Percentiles rank a stretch among this genome's conserved stretches.
These are phyloP conservation scores for Cnemophilus loriae DNA, from an alignment of 2,113 vertebrate genomes.

Conservation along the genomic window DNA sequence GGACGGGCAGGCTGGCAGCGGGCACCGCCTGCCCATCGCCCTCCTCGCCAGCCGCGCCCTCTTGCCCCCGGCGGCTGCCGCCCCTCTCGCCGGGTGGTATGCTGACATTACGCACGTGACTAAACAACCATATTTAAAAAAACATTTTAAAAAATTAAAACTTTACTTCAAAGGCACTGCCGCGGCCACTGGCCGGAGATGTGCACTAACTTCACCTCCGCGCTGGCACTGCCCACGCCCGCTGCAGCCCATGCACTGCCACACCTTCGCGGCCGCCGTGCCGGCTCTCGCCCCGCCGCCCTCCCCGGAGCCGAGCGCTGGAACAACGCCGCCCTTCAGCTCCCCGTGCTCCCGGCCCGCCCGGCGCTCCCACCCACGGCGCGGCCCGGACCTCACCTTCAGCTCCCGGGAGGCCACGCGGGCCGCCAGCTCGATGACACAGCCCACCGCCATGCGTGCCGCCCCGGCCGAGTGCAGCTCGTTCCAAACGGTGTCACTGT, in stretches of 20 bases:
- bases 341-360: conserved; percentile 23
- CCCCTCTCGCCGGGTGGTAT: conserved; percentile 69
- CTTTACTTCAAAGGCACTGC: conserved; percentile 16
- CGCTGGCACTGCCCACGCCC: neutral
- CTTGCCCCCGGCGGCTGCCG: conserved; percentile 37
- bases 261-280: conserved; percentile 34
- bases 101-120: conserved; percentile 2
- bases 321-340: conserved; percentile 59
- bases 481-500: conserved; percentile 94
- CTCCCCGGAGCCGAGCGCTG: neutral
- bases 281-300: neutral
- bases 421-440: conserved; percentile 86
- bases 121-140: neutral
- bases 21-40: conserved; percentile 76
- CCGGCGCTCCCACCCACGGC: conserved; percentile 79
- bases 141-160: neutral
- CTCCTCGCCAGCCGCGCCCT: conserved; percentile 71
- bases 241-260: neutral
- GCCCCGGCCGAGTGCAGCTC: conserved; percentile 81
- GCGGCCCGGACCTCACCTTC: conserved; percentile 82
- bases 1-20: conserved; percentile 66
- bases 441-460: conserved; percentile 85
- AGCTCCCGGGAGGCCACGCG: conserved; percentile 83
- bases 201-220: neutral
- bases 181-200: neutral